A percentile compares a stretch with the other conserved stretches of the same genome.
phyloP scores from a whole-genome alignment of 2,888 invertebrate genomes.

The Anorthoa munda region DNA sequence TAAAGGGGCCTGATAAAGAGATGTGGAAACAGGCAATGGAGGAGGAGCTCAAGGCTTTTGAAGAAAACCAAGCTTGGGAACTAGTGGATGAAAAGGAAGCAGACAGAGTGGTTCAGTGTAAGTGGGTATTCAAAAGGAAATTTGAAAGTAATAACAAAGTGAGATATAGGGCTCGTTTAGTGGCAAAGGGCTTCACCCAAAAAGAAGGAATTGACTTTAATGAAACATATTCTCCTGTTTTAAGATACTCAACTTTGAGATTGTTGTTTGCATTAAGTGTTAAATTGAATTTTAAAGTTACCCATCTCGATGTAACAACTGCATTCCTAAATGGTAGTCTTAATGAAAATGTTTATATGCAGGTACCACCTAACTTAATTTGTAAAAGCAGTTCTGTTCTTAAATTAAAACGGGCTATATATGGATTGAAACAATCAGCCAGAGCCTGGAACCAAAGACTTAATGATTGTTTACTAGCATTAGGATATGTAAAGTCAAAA shows the following conservation, averaged over 20 bases:
- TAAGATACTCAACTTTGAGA: too few species aligned
- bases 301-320: constrained; percentile 17
- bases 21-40: too few species aligned
- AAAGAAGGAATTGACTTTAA: too few species aligned
- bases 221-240: too few species aligned
- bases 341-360: constrained; percentile 21
- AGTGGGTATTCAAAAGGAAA: too few species aligned
- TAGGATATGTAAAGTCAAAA: constrained; percentile 53
- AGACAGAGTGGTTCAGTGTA: too few species aligned
- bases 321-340: constrained; percentile 39
- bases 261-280: constrained; percentile 4
- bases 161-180: too few species aligned
- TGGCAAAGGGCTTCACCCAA: too few species aligned
- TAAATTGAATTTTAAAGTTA: background rate
- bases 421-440: constrained; percentile 65
- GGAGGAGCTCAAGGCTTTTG: too few species aligned
- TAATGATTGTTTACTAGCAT: constrained; percentile 44
- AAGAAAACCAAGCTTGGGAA: too few species aligned
- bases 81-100: too few species aligned
- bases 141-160: too few species aligned
- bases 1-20: background rate
- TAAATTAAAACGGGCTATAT: constrained; percentile 63
- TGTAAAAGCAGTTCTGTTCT: constrained; percentile 19
- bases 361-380: constrained; percentile 26
- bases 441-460: constrained; percentile 61